phyloP scores from a whole-genome alignment of 1,140 invertebrate genomes.

The Drosophila melanogaster region DNA sequence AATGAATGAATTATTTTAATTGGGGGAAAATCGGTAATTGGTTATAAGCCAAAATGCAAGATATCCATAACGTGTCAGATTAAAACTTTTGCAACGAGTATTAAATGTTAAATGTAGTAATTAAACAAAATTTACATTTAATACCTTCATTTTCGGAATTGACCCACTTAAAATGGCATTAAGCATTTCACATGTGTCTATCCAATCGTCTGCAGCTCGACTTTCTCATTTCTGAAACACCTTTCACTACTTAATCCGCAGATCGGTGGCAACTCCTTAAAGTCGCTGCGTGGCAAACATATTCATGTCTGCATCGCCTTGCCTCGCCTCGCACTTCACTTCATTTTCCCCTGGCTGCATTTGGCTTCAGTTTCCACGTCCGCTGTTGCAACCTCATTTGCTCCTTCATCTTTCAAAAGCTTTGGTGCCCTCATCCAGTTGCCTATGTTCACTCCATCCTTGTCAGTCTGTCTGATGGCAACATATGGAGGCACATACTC shows the following conservation, averaged over 20 bases:
- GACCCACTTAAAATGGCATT: background rate
- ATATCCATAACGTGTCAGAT: background rate
- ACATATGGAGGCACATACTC: slow-evolving; percentile 33
- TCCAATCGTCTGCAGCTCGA: background rate
- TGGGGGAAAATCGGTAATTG: background rate
- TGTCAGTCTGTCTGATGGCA: slow-evolving; percentile 54
- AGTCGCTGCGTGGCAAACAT: slow-evolving; percentile 23
- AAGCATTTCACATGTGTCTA: background rate
- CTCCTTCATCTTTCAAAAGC: slow-evolving; percentile 45
- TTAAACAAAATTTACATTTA: background rate
- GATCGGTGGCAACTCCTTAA: slow-evolving; percentile 28
- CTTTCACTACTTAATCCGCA: slow-evolving; percentile 6
- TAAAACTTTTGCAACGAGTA: background rate
- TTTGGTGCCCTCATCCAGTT: slow-evolving; percentile 32
- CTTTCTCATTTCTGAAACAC: background rate
- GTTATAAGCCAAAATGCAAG: background rate
- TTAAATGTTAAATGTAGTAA: background rate
- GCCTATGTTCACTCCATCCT: slow-evolving; percentile 56
- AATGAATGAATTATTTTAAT: background rate
- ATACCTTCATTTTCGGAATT: background rate
- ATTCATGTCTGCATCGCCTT: slow-evolving; percentile 8
- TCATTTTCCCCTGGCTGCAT: slow-evolving; percentile 33
- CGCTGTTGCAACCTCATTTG: slow-evolving; percentile 47
- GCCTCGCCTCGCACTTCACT: slow-evolving; percentile 26
- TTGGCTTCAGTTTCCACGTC: slow-evolving; percentile 33